Evolutionary conservation across 2,113 vertebrate species (phyloP), one percentile per base, ranked within the genome.

Genomic region (Tyto alba): DNA sequence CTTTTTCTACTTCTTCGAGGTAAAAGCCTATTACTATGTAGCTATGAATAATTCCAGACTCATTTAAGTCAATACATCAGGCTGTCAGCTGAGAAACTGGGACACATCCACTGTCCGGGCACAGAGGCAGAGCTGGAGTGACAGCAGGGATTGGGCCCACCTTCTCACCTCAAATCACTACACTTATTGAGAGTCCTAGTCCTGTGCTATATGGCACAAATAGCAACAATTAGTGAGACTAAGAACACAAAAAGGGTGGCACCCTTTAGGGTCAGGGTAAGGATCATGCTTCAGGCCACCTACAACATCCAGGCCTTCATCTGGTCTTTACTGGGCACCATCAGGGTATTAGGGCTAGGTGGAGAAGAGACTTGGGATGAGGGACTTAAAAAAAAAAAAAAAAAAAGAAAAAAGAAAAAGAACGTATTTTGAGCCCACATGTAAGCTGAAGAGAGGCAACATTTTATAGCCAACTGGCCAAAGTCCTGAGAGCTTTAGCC

Each of bases 111-210:
- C n/a, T 11, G 40, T 66, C 72, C 59, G 57, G 55, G 26, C 7
- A 8, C 68, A 64, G 81, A 66, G 79, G 41, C 56, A 63, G 62
- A 85, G 52, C 62, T 2, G 13, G 41, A 40, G 48, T 59, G 47
- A 43, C 62, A 64, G 81, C 78, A 64, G 74, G 78, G 74, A 25
- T 30, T 0, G 0, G 60, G 26, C 26, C 26, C 80, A 45, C 15
- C 55, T 74, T 60, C 50, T 82, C 47, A 38, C 32, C 57, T 36
- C 4, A 38, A 73, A 81, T n/a, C 76, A 66, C 43, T 5, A 3
- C 0, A 0, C 56, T 32, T 53, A 32, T 10, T 0, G 1, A n/a
- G n/a, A 73, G 43, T 21, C 22, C 53, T 8, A 2, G 5, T 62
- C 36, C 45, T 55, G 36, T 22, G 56, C 66, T 36, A 23, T 2